These are phyloP conservation scores for Steinernema scapterisci DNA, from an alignment of 2,888 invertebrate species.

Conservation along the genomic window DNA sequence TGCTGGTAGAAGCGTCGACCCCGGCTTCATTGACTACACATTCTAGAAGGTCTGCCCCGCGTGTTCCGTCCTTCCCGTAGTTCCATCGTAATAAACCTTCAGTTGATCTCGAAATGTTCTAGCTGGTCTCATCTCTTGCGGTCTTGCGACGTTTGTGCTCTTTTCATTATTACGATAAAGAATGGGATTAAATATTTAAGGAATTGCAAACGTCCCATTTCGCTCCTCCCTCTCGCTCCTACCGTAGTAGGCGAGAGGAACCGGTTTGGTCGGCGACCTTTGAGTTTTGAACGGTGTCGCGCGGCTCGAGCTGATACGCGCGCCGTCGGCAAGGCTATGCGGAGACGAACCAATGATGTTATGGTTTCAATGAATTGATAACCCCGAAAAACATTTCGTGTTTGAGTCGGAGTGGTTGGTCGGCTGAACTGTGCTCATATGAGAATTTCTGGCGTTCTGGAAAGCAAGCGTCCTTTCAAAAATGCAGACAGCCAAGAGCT, in stretches of 20 bases:
- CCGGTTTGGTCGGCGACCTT: not conserved
- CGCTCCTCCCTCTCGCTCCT: not conserved
- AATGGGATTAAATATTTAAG: constrained; percentile 24
- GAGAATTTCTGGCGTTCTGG: too few relatives aligned
- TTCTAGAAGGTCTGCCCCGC: not conserved
- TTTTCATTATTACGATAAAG: not conserved
- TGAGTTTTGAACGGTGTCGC: constrained; percentile 14
- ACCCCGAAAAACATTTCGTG: not conserved
- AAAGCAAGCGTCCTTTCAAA: too few relatives aligned
- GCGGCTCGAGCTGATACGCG: too few relatives aligned
- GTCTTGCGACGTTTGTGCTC: not conserved
- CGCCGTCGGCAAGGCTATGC: too few relatives aligned
- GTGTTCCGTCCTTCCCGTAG: not conserved
- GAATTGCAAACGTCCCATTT: not conserved
- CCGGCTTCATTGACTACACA: constrained; percentile 10
- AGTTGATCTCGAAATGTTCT: constrained; percentile 11
- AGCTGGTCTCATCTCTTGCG: constrained; percentile 17
- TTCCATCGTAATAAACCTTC: constrained; percentile 26
- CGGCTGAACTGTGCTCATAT: too few relatives aligned
- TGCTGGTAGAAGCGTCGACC: constrained; percentile 2
- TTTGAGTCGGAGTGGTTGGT: too few relatives aligned
- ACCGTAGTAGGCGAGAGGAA: not conserved
- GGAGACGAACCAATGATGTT: not conserved
- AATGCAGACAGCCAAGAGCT: too few relatives aligned
- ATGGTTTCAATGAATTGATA: constrained; percentile 26